These are phyloP conservation scores for Bradypodion ventrale DNA, from an alignment of 2,797 vertebrate species.

Conservation along the genomic window DNA sequence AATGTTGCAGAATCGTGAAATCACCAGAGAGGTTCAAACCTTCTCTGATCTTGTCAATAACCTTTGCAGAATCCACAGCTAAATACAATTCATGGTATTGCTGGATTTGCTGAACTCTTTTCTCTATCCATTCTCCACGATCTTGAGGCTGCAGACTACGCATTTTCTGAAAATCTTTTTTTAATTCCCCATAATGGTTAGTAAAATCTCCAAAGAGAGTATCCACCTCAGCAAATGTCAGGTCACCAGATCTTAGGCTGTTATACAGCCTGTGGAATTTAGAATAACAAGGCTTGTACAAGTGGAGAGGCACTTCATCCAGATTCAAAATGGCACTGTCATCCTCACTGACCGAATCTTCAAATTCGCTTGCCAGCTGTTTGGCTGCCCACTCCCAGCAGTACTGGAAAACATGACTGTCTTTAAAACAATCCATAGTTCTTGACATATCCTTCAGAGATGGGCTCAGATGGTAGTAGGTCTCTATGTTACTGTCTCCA, in stretches of 20 bases:
- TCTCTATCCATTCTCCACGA: slow-evolving; percentile 77
- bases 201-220: slow-evolving; percentile 77
- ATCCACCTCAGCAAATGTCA: slow-evolving; percentile 81
- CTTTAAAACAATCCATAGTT: slow-evolving; percentile 67
- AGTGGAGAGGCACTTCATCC: neutral
- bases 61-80: slow-evolving; percentile 81
- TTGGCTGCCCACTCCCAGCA: slow-evolving; percentile 81
- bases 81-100: slow-evolving; percentile 90
- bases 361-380: fast-evolving
- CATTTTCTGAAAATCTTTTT: slow-evolving; percentile 77
- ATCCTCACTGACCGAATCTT: neutral
- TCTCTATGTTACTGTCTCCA: neutral
- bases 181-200: slow-evolving; percentile 77
- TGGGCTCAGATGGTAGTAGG: slow-evolving; percentile 79
- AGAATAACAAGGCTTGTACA: slow-evolving; percentile 74
- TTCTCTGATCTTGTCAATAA: slow-evolving; percentile 82
- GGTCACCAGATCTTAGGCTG: slow-evolving; percentile 77
- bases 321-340: slow-evolving; percentile 28
- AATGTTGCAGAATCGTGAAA: slow-evolving; percentile 82
- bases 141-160: slow-evolving; percentile 59
- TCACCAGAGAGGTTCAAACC: slow-evolving; percentile 84
- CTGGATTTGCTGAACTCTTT: slow-evolving; percentile 83
- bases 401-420: slow-evolving; percentile 81
- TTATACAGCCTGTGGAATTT: slow-evolving; percentile 73
- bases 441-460: slow-evolving; percentile 72